Percentiles rank a stretch among this genome's conserved stretches.
Conservation (phyloP, 2,113 vertebrate species). For the Sula dactylatra region DNA sequence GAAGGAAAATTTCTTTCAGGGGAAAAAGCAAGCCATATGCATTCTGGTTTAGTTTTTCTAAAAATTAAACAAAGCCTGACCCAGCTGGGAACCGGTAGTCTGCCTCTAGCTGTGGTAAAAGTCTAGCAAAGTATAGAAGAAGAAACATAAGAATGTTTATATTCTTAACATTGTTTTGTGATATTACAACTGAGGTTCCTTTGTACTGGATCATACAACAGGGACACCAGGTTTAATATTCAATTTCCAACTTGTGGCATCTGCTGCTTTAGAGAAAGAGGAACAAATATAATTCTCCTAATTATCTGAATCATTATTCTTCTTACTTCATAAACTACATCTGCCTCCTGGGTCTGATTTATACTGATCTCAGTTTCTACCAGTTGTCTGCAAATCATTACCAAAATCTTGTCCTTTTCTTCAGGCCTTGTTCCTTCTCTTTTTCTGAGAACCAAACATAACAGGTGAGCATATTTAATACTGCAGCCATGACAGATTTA, state of each 20-base stretch:
- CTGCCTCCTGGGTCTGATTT: slow-evolving; percentile 26
- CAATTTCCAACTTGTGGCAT: slow-evolving; percentile 22
- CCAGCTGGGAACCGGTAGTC: not conserved
- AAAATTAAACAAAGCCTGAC: slow-evolving; percentile 1
- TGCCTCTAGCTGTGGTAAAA: not conserved
- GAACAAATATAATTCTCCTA: slow-evolving; percentile 41
- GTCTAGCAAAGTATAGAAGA: not conserved
- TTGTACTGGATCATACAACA: slow-evolving; percentile 3
- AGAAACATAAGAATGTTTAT: not conserved
- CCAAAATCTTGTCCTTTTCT: not conserved
- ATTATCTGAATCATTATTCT: slow-evolving; percentile 43
- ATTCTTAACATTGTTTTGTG: slow-evolving; percentile 10
- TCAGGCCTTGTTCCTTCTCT: not conserved
- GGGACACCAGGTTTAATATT: slow-evolving; percentile 40
- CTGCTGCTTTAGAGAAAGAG: slow-evolving; percentile 25
- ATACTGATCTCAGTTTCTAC: not conserved
- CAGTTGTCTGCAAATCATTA: not conserved
- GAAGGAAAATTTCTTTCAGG: not conserved
- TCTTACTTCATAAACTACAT: slow-evolving; percentile 11
- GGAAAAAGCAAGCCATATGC: not conserved
- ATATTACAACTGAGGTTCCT: slow-evolving; percentile 28
- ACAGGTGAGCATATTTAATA: not conserved
- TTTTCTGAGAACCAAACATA: not conserved
- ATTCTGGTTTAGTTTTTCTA: not conserved
- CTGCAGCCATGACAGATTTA: not conserved